phyloP scores from a whole-genome alignment of 1,140 invertebrate genomes.

The Bombyx mandarina region DNA sequence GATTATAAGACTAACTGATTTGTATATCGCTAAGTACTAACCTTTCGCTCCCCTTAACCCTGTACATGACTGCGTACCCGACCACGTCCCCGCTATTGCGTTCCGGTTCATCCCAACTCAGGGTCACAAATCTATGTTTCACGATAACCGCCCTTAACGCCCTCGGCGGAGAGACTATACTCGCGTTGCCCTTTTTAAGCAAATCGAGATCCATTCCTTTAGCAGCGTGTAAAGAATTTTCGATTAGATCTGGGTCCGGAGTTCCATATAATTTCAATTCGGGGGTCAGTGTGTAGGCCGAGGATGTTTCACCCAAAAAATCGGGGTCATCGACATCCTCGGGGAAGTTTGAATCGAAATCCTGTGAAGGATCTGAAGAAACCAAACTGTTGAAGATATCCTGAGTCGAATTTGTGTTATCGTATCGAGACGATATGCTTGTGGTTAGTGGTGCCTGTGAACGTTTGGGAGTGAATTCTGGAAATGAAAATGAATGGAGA shows the following conservation, averaged over 20 bases:
- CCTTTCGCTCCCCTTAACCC: conserved; percentile 52
- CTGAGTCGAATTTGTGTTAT: conserved; percentile 18
- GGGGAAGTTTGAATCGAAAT: conserved; percentile 10
- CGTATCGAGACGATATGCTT: background rate
- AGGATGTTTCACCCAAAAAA: conserved; percentile 66
- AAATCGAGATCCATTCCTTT: conserved; percentile 31
- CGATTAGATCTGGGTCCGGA: background rate
- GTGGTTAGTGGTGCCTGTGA: background rate
- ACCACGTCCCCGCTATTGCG: conserved; percentile 30
- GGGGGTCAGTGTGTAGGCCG: conserved; percentile 52
- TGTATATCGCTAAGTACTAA: conserved; percentile 16
- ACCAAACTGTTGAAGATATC: conserved; percentile 28
- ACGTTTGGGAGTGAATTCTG: background rate
- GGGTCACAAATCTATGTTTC: conserved; percentile 55
- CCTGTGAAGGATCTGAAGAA: conserved; percentile 8
- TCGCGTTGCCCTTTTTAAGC: conserved; percentile 28
- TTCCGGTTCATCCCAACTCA: conserved; percentile 53
- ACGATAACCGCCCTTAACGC: conserved; percentile 47
- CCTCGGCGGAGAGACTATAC: conserved; percentile 30
- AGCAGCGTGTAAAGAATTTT: conserved; percentile 21
- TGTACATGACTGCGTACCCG: conserved; percentile 46
- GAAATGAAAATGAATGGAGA: background rate
- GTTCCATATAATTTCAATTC: conserved; percentile 27
- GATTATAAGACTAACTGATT: too few relatives aligned
- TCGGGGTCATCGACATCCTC: conserved; percentile 42